These are phyloP conservation scores for Orchestes rusci DNA, from an alignment of 2,888 invertebrate genomes.

Conservation along the genomic window DNA sequence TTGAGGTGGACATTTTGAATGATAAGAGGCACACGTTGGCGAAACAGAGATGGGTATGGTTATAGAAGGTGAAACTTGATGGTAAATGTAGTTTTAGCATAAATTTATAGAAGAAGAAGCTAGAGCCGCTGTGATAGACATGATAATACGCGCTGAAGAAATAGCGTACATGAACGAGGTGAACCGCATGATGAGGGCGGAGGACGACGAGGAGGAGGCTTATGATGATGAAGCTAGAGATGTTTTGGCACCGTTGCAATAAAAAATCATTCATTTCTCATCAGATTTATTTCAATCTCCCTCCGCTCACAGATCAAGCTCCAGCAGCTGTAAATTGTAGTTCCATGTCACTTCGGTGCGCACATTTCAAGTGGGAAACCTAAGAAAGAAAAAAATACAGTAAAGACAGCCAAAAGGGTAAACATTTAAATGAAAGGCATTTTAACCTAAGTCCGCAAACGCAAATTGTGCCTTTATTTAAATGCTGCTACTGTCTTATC, in stretches of 20 bases:
- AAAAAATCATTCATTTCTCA: no score
- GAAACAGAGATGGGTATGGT: conserved; percentile 36
- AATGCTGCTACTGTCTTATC: no score
- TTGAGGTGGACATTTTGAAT: conserved; percentile 37
- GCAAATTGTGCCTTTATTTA: no score
- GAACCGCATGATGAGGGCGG: conserved; percentile 33
- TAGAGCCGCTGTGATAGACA: conserved; percentile 36
- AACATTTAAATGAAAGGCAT: no score
- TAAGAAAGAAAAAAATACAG: no score
- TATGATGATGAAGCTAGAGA: conserved; percentile 35
- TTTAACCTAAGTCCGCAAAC: no score
- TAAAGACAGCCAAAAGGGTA: no score
- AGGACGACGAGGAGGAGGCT: conserved; percentile 29
- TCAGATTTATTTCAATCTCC: no score
- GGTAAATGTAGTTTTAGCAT: conserved; percentile 29
- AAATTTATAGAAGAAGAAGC: conserved; percentile 39
- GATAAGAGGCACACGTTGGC: conserved; percentile 37
- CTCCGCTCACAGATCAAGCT: no score
- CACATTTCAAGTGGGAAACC: no score
- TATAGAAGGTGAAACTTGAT: background rate
- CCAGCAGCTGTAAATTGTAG: no score
- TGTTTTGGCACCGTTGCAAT: conserved; percentile 28
- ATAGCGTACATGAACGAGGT: conserved; percentile 35
- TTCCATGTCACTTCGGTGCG: no score
- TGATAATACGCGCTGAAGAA: conserved; percentile 38